phyloP scores from a whole-genome alignment of 2,113 vertebrate species.

The Grammomys dolichurus region DNA sequence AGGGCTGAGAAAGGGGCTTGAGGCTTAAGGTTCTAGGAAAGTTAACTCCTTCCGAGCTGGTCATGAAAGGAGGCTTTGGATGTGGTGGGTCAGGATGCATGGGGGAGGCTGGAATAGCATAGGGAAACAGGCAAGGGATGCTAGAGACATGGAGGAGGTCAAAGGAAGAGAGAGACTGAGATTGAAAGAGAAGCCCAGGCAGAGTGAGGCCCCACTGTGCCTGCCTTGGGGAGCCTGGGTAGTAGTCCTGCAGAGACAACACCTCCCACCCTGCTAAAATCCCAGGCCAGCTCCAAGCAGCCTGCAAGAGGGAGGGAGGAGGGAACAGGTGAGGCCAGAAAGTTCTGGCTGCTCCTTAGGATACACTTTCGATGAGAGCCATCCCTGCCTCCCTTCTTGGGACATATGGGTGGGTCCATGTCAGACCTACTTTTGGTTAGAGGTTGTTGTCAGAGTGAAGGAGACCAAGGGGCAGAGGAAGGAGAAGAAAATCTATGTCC shows the following conservation, averaged over 20 bases:
- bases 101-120: slow-evolving; percentile 40
- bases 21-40: slow-evolving; percentile 30
- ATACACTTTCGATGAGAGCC: slow-evolving; percentile 38
- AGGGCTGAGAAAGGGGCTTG: background rate
- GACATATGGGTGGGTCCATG: slow-evolving; percentile 36
- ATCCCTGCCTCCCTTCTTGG: slow-evolving; percentile 59
- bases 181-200: slow-evolving; percentile 71
- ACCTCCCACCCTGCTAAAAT: slow-evolving; percentile 65
- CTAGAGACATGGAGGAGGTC: slow-evolving; percentile 9
- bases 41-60: slow-evolving; percentile 42
- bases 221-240: slow-evolving; percentile 78
- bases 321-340: slow-evolving; percentile 65
- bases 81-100: background rate
- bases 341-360: slow-evolving; percentile 62
- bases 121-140: background rate
- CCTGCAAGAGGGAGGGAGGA: slow-evolving; percentile 70
- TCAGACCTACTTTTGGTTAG: slow-evolving; percentile 67
- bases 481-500: slow-evolving; percentile 52
- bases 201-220: slow-evolving; percentile 74
- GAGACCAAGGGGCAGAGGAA: slow-evolving; percentile 50
- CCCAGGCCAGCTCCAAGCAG: slow-evolving; percentile 76
- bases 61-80: slow-evolving; percentile 8
- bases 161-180: slow-evolving; percentile 68
- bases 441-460: slow-evolving; percentile 63
- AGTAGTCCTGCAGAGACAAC: slow-evolving; percentile 77